Evolutionary conservation across 2,113 vertebrate genomes (phyloP).

Genomic region (Suncus etruscus): DNA sequence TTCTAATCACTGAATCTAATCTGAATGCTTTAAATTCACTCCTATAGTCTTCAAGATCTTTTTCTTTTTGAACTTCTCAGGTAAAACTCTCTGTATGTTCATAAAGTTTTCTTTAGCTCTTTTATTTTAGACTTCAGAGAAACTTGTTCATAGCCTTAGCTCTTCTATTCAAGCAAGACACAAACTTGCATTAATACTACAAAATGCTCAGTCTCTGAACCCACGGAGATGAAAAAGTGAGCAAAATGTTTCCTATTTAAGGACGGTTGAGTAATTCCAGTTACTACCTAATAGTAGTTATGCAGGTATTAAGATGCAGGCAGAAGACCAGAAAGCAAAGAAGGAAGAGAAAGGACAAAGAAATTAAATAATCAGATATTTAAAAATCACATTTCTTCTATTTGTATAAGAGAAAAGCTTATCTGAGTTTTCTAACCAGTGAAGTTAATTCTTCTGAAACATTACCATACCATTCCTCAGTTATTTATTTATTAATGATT

Average conservation of each 20-base stretch:
- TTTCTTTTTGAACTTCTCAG: not conserved
- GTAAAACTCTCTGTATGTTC: not conserved
- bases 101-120: constrained; percentile 22
- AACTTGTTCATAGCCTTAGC: constrained; percentile 13
- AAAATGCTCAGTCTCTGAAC: not conserved
- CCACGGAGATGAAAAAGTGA: not conserved
- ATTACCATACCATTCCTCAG: not conserved
- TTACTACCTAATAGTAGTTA: not conserved
- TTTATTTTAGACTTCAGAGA: constrained; percentile 19
- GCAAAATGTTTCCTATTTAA: not conserved
- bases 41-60: not conserved
- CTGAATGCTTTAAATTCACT: not conserved
- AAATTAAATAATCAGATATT: not conserved
- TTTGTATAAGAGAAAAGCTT: constrained; percentile 3
- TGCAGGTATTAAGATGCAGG: not conserved
- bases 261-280: not conserved
- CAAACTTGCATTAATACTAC: not conserved
- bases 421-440: not conserved
- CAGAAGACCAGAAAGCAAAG: not conserved
- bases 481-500: constrained; percentile 1
- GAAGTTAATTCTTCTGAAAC: not conserved
- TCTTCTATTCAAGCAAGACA: not conserved
- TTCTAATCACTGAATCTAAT: not conserved
- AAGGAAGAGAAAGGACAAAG: no score
- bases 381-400: constrained; percentile 7